phyloP scores from a whole-genome alignment of 2,888 invertebrate species.

The Caenorhabditis drosophilae region DNA sequence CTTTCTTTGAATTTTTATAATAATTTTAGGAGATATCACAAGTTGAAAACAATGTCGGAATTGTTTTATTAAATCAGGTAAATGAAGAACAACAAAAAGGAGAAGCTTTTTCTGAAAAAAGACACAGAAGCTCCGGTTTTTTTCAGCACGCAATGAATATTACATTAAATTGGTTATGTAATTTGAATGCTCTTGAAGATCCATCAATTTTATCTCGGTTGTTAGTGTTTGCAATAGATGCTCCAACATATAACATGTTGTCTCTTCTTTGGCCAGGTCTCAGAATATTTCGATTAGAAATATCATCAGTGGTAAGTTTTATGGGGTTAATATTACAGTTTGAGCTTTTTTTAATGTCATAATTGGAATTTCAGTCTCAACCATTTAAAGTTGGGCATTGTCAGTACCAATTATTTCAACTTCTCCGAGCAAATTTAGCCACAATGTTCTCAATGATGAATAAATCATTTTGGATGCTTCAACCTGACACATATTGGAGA shows the following conservation, averaged over 20 bases:
- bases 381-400: conserved; percentile 59
- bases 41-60: conserved; percentile 27
- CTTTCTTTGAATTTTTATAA: too few relatives aligned
- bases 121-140: too few relatives aligned
- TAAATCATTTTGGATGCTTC: conserved; percentile 57
- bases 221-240: conserved; percentile 59
- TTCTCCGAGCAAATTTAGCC: conserved; percentile 58
- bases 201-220: conserved; percentile 39
- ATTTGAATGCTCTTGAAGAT: conserved; percentile 45
- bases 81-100: not conserved
- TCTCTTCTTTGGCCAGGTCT: conserved; percentile 48
- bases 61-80: conserved; percentile 35
- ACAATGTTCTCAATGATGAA: conserved; percentile 49
- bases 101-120: too few relatives aligned
- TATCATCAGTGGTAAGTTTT: conserved; percentile 52
- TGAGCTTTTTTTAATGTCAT: not conserved
- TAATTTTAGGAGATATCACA: conserved; percentile 26
- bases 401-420: conserved; percentile 64
- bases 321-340: not conserved
- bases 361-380: conserved; percentile 45
- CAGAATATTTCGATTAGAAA: conserved; percentile 46
- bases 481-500: conserved; percentile 66
- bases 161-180: conserved; percentile 64
- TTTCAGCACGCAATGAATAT: conserved; percentile 64
- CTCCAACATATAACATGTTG: conserved; percentile 46